Evolutionary conservation across 2,113 vertebrate genomes (phyloP).

Genomic region (Oncorhynchus nerka): DNA sequence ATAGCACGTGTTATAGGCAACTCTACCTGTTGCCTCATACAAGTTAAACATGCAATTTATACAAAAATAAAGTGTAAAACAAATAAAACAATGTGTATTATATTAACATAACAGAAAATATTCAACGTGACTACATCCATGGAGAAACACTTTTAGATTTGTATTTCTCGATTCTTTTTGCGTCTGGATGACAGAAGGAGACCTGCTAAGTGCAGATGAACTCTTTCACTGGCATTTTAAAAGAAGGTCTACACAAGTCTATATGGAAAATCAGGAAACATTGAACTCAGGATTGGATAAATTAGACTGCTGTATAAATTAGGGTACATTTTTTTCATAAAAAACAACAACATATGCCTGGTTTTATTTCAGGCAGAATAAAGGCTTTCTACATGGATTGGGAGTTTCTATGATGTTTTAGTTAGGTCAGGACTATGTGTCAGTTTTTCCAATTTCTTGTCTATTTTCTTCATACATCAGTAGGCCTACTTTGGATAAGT

Average conservation of each 20-base stretch:
- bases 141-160: conserved; percentile 39
- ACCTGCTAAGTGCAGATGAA: conserved; percentile 72
- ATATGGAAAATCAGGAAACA: neutral
- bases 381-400: neutral
- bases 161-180: conserved; percentile 62
- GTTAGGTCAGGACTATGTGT: neutral
- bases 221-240: conserved; percentile 57
- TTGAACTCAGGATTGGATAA: neutral
- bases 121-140: neutral
- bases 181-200: conserved; percentile 61
- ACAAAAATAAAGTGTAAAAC: neutral
- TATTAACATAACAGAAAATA: conserved; percentile 13
- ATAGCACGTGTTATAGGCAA: neutral
- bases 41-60: neutral
- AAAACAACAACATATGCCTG: neutral
- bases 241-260: conserved; percentile 29
- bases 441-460: too few species aligned
- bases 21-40: neutral
- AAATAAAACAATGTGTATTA: neutral
- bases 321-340: neutral
- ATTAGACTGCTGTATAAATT: neutral
- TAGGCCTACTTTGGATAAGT: too few species aligned
- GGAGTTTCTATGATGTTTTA: neutral
- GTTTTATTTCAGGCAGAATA: neutral
- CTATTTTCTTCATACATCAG: too few species aligned